Evolutionary conservation across 2,113 vertebrate genomes (phyloP).

Genomic region (Acrocephalus arundinaceus): DNA sequence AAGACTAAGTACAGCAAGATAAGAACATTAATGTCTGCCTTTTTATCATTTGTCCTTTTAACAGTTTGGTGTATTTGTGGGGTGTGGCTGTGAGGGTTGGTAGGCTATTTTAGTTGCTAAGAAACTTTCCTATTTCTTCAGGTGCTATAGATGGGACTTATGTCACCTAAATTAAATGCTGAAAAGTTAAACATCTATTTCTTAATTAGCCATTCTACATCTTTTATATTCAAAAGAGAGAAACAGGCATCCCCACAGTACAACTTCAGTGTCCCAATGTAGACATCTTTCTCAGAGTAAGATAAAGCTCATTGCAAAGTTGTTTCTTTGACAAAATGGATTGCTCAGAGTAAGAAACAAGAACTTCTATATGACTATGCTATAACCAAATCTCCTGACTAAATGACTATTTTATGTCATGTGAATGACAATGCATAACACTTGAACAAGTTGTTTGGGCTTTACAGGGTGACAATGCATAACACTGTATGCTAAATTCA

Average conservation of each 20-base stretch:
- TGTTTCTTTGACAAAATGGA: neutral
- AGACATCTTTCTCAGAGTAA: neutral
- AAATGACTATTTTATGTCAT: neutral
- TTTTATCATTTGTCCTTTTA: neutral
- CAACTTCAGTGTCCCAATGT: neutral
- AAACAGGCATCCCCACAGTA: neutral
- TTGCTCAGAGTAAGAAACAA: neutral
- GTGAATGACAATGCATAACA: neutral
- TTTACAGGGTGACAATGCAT: neutral
- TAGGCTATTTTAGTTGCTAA: neutral
- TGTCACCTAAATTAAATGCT: neutral
- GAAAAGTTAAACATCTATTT: neutral
- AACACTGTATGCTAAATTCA: neutral
- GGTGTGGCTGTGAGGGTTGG: neutral
- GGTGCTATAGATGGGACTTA: neutral
- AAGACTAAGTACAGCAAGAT: neutral
- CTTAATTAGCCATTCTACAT: neutral
- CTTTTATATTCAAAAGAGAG: neutral
- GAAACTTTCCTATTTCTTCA: neutral
- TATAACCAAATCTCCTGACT: neutral
- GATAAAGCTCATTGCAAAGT: neutral
- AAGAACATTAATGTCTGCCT: neutral
- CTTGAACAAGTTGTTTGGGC: accelerated
- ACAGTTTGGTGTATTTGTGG: neutral
- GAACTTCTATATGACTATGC: neutral